These are phyloP conservation scores for Pseudocheirus occidentalis DNA, from an alignment of 2,797 vertebrate species.

Conservation along the genomic window DNA sequence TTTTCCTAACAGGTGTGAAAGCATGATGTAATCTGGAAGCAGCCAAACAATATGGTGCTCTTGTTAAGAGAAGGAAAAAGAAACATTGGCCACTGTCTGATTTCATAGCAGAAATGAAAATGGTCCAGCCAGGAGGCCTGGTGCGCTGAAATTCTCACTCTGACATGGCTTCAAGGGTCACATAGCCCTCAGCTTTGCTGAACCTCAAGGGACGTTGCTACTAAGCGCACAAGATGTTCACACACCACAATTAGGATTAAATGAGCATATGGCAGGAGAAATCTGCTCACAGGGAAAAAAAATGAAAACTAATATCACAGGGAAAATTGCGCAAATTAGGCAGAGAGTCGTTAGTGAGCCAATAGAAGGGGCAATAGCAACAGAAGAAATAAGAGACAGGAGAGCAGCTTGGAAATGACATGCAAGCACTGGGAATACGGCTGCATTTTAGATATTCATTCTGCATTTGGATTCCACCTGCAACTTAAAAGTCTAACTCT, in stretches of 20 bases:
- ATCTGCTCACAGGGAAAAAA: slow-evolving; percentile 71
- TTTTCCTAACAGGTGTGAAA: not conserved
- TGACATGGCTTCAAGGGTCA: slow-evolving; percentile 78
- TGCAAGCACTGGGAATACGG: not conserved
- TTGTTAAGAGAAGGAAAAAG: slow-evolving; percentile 65
- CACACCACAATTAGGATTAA: slow-evolving; percentile 80
- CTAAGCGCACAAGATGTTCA: slow-evolving; percentile 78
- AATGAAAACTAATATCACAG: slow-evolving; percentile 78
- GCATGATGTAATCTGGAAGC: slow-evolving; percentile 65
- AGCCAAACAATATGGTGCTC: slow-evolving; percentile 55
- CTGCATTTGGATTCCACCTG: slow-evolving; percentile 30
- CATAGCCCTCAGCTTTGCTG: slow-evolving; percentile 35
- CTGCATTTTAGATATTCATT: not conserved
- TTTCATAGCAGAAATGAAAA: slow-evolving; percentile 70
- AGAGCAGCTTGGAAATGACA: slow-evolving; percentile 50
- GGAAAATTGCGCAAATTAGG: slow-evolving; percentile 73
- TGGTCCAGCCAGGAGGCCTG: slow-evolving; percentile 65
- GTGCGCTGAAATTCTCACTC: slow-evolving; percentile 66
- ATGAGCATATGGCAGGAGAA: slow-evolving; percentile 80
- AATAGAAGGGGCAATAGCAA: slow-evolving; percentile 65
- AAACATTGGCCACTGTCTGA: slow-evolving; percentile 34
- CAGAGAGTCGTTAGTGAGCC: slow-evolving; percentile 70
- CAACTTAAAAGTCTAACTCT: slow-evolving; percentile 27
- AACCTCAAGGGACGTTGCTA: slow-evolving; percentile 74
- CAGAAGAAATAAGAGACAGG: slow-evolving; percentile 49